Evolutionary conservation across 2,888 invertebrate genomes (phyloP), one percentile per base, ranked within the genome.

Genomic region (Diadromus collaris): DNA sequence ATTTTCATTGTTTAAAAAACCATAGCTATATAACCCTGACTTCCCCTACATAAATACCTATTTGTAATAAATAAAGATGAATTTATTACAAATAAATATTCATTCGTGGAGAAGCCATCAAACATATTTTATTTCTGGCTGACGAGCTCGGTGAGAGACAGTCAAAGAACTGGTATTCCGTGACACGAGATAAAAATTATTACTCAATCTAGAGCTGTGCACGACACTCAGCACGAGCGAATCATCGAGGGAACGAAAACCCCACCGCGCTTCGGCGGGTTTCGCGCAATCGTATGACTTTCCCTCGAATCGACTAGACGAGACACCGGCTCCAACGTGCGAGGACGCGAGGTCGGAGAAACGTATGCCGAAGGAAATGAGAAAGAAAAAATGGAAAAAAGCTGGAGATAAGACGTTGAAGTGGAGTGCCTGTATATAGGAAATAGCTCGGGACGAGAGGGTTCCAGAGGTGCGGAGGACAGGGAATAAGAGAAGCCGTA

Each of bases 231-330:
- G 10, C 32, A 32, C 9, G 32, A 29, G 48, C 48, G 16, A 32
- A 48, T 21, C 48, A 65, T 32, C 32, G 48, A 21, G 46, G 32
- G 10, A 16, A 21, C 48, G 65, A 65, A 13, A 32, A 65, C 48
- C 64, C 48, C 64, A 19, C 13, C 46, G 29, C 46, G 44, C 32
- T n/a, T 13, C 44, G 19, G 48, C 2, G 21, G 29, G 44, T n/a
- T 6, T 13, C 29, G 10, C 19, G 21, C 46, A 21, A 48, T 64
- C 46, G 48, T 48, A 6, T 34, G 48, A 65, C 32, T 65, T 51
- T 48, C 48, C 7, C 48, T 65, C 65, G 32, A 65, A 32, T 48
- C 34, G 32, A 48, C 19, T 19, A 21, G 32, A 32, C 46, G 29
- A 46, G 46, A 64, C 44, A 64, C 46, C 29, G 46, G 44, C 29